Conservation (phyloP, 2,888 invertebrate genomes). For the Aspidiotus rigidus region DNA sequence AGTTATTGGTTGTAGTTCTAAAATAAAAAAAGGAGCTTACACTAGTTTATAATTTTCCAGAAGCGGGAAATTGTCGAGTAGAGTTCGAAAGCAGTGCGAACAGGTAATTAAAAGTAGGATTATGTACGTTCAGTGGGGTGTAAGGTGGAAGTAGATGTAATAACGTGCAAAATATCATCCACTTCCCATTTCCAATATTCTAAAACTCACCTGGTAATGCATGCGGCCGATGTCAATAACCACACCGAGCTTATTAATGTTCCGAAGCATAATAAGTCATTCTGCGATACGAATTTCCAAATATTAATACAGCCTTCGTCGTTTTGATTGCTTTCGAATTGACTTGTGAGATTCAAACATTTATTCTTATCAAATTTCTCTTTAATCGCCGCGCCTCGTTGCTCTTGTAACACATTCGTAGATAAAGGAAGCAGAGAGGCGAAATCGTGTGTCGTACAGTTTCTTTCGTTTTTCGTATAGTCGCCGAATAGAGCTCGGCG, state of each 20-base stretch:
- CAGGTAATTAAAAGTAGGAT: too few relatives aligned
- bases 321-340: not conserved
- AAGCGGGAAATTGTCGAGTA: too few relatives aligned
- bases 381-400: not conserved
- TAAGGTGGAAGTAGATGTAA: too few relatives aligned
- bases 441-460: not conserved
- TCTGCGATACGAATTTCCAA: constrained; percentile 36
- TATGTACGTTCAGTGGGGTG: too few relatives aligned
- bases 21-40: too few relatives aligned
- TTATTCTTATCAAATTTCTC: constrained; percentile 20
- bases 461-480: not conserved
- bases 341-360: constrained; percentile 13
- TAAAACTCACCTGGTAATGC: constrained; percentile 39
- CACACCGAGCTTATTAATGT: constrained; percentile 39
- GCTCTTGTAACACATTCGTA: too few relatives aligned
- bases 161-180: too few relatives aligned
- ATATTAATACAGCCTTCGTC: constrained; percentile 36
- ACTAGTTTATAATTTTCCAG: too few relatives aligned
- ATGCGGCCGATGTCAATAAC: constrained; percentile 40
- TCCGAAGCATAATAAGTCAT: constrained; percentile 38
- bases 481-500: too few relatives aligned
- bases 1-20: too few relatives aligned
- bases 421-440: not conserved
- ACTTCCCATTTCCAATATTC: too few relatives aligned
- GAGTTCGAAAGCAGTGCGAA: too few relatives aligned